phyloP scores from a whole-genome alignment of 2,113 vertebrate species.

The Sarotherodon lohbergeri region DNA sequence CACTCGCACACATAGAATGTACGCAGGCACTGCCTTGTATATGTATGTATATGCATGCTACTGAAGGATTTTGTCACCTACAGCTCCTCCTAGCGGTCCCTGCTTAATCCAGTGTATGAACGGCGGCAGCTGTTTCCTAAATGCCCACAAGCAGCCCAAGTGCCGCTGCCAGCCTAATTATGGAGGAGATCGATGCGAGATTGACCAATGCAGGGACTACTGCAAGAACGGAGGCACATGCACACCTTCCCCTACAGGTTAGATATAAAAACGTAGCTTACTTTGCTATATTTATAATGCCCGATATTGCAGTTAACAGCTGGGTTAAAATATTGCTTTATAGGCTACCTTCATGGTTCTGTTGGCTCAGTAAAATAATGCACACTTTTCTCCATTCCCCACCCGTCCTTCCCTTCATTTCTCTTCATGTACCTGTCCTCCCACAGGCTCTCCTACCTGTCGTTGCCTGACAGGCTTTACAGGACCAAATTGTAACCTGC shows the following conservation, averaged over 20 bases:
- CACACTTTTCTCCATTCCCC: neutral
- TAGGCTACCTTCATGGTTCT: neutral
- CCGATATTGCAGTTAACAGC: neutral
- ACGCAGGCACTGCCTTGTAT: neutral
- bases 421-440: neutral
- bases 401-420: neutral
- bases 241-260: constrained; percentile 87
- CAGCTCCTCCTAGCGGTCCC: constrained; percentile 81
- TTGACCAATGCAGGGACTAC: constrained; percentile 89
- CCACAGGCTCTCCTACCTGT: constrained; percentile 87
- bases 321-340: neutral
- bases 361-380: neutral
- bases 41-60: neutral
- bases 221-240: constrained; percentile 95
- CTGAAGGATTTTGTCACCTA: neutral
- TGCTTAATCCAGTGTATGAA: constrained; percentile 86
- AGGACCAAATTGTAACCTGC: constrained; percentile 84
- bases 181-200: constrained; percentile 86
- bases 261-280: neutral
- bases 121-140: constrained; percentile 93
- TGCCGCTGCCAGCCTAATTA: constrained; percentile 95
- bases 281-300: neutral
- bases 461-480: constrained; percentile 92
- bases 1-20: neutral
- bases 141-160: constrained; percentile 89